Conservation (phyloP, 2,888 invertebrate species). For the Bellardia pandia region DNA sequence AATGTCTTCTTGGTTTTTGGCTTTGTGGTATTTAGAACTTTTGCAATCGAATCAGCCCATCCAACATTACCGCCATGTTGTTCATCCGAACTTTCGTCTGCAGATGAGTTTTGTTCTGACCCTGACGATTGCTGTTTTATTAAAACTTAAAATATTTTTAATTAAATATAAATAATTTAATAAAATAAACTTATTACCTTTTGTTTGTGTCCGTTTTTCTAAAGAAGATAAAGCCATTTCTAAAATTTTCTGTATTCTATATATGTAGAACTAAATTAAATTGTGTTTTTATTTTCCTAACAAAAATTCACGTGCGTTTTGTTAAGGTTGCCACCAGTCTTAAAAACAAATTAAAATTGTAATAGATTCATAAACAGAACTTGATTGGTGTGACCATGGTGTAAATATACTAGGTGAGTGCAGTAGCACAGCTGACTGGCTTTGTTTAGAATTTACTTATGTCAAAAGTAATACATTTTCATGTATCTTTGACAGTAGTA, state of each 20-base stretch:
- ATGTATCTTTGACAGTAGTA: no score
- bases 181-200: constrained; percentile 34
- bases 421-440: no score
- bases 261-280: background rate
- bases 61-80: constrained; percentile 86
- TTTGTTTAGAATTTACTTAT: no score
- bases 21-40: constrained; percentile 90
- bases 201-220: constrained; percentile 26
- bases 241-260: background rate
- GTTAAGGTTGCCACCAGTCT: background rate
- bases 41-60: constrained; percentile 93
- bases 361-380: background rate
- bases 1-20: constrained; percentile 90
- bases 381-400: no score
- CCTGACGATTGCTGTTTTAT: constrained; percentile 23
- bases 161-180: background rate
- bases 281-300: constrained; percentile 21
- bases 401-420: no score
- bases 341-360: background rate
- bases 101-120: constrained; percentile 27
- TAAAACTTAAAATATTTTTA: constrained; percentile 7
- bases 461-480: no score
- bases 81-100: constrained; percentile 3
- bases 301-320: constrained; percentile 39
- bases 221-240: constrained; percentile 68